These are phyloP conservation scores for Agrilus cyanescens DNA, from an alignment of 2,888 invertebrate species.

Conservation along the genomic window DNA sequence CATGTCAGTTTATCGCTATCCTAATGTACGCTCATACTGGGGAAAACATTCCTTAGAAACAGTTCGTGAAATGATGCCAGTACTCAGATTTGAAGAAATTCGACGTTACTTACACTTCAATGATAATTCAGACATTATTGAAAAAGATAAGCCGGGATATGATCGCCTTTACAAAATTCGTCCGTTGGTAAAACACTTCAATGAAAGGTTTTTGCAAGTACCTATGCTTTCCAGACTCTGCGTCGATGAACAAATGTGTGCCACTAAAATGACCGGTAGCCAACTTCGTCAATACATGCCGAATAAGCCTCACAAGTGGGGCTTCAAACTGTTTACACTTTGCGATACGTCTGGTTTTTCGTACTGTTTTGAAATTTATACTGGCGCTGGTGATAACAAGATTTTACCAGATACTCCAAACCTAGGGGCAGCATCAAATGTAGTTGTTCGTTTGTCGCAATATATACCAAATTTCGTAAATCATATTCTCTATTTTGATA, in stretches of 20 bases:
- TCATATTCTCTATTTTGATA: conserved; percentile 9
- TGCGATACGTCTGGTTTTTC: conserved; percentile 19
- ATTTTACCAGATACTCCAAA: too few species aligned
- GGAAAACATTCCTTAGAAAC: background rate
- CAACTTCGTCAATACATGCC: conserved; percentile 18
- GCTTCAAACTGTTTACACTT: conserved; percentile 8
- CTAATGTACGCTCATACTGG: background rate
- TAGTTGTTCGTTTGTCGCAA: too few species aligned
- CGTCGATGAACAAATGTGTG: conserved; percentile 18
- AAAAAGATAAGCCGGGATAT: conserved; percentile 12
- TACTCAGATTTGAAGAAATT: background rate
- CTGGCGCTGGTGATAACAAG: too few species aligned
- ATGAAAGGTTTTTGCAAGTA: conserved; percentile 13
- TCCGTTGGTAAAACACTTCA: conserved; percentile 11
- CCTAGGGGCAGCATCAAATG: too few species aligned
- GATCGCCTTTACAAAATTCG: conserved; percentile 14
- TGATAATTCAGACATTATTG: conserved; percentile 13
- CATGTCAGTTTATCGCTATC: background rate
- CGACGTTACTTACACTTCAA: conserved; percentile 13
- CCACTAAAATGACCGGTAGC: conserved; percentile 14
- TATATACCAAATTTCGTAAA: too few species aligned
- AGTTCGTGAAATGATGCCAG: background rate
- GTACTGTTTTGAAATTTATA: conserved; percentile 15
- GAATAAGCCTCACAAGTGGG: conserved; percentile 23
- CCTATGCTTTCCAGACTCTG: conserved; percentile 15